A percentile compares a stretch with the other conserved stretches of the same genome.
These are phyloP conservation scores for Microctenopoma lineatum DNA, from an alignment of 2,797 vertebrate species.

Conservation along the genomic window DNA sequence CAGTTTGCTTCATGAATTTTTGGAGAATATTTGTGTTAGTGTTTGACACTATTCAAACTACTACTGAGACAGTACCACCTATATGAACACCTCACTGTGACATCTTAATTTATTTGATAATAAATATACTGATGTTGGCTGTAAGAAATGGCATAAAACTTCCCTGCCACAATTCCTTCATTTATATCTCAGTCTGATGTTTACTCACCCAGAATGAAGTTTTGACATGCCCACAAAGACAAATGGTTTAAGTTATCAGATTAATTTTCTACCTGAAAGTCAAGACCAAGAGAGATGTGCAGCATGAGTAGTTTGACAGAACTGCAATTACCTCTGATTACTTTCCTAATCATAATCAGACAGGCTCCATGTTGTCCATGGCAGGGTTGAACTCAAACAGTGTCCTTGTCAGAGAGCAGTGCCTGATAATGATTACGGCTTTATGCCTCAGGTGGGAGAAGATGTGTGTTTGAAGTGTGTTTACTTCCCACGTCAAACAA, in stretches of 20 bases:
- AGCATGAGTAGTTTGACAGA: slow-evolving; percentile 59
- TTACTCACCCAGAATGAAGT: slow-evolving; percentile 11
- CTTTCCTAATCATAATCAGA: slow-evolving; percentile 73
- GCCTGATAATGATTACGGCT: slow-evolving; percentile 59
- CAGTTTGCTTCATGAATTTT: too few relatives aligned
- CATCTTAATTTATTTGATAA: background rate
- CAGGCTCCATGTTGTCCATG: slow-evolving; percentile 69
- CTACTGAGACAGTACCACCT: too few relatives aligned
- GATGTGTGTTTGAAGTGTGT: slow-evolving; percentile 43
- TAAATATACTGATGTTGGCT: background rate
- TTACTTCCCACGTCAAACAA: slow-evolving; percentile 42
- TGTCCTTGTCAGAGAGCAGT: slow-evolving; percentile 60
- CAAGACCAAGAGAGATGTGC: slow-evolving; percentile 59
- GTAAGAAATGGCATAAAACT: background rate
- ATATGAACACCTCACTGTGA: too few relatives aligned
- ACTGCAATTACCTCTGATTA: slow-evolving; percentile 72
- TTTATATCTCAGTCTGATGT: background rate
- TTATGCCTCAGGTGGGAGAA: slow-evolving; percentile 57
- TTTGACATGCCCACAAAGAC: slow-evolving; percentile 25
- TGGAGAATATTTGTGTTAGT: background rate
- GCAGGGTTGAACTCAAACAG: slow-evolving; percentile 64
- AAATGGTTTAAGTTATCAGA: slow-evolving; percentile 38
- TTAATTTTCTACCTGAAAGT: slow-evolving; percentile 53
- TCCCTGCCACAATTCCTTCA: slow-evolving; percentile 12
- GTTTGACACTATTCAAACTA: background rate